Percentiles rank a stretch among this genome's conserved stretches.
Conservation (phyloP, 1,140 invertebrate genomes). For the Pinna nobilis region DNA sequence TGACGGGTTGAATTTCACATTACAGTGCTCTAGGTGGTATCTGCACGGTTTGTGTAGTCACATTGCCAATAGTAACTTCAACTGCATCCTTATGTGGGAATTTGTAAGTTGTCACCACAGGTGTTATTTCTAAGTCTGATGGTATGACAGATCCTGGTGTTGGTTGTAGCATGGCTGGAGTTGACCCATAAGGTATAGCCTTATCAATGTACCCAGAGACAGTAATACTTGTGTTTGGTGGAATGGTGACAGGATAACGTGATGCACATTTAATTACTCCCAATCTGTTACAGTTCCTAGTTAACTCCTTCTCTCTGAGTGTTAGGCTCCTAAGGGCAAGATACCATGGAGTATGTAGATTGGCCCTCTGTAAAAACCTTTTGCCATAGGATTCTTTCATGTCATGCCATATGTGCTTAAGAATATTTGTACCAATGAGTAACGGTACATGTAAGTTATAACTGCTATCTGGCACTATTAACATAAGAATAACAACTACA, state of each 20-base stretch:
- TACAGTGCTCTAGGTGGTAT: constrained; percentile 10
- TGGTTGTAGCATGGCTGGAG: constrained; percentile 5
- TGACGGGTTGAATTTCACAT: constrained; percentile 28
- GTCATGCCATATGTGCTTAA: background rate
- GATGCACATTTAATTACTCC: constrained; percentile 9
- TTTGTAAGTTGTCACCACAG: constrained; percentile 5
- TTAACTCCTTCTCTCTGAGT: constrained; percentile 24
- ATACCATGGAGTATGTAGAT: constrained; percentile 33
- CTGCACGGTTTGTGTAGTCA: constrained; percentile 21
- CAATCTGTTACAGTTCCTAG: background rate
- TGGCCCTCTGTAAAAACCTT: constrained; percentile 19
- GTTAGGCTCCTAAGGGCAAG: constrained; percentile 18
- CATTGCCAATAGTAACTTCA: background rate
- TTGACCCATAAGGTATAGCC: constrained; percentile 11
- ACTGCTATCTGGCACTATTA: constrained; percentile 18
- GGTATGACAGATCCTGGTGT: background rate
- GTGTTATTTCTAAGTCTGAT: constrained; percentile 15
- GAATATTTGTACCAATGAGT: constrained; percentile 26
- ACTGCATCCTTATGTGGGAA: background rate
- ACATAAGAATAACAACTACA: background rate
- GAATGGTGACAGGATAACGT: constrained; percentile 10
- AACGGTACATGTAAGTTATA: constrained; percentile 24
- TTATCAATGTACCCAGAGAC: constrained; percentile 14
- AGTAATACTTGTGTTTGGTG: constrained; percentile 18
- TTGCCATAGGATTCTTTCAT: background rate